Evolutionary conservation across 1,140 invertebrate genomes (phyloP).

Genomic region (Eumeta japonica): DNA sequence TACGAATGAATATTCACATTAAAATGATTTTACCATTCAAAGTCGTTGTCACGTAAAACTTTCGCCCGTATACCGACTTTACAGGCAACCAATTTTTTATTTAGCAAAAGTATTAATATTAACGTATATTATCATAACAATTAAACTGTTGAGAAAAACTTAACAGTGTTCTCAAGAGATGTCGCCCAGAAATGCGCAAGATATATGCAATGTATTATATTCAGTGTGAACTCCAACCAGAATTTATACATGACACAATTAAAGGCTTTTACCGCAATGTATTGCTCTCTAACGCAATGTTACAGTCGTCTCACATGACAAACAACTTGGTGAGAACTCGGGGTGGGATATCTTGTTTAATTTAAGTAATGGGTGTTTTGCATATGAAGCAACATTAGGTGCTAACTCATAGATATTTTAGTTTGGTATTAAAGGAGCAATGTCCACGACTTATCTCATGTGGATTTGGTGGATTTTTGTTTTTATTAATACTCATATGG

Average conservation of each 20-base stretch:
- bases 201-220: neutral
- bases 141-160: neutral
- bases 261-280: slow-evolving; percentile 45
- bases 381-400: too few species aligned
- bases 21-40: too few species aligned
- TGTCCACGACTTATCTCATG: too few species aligned
- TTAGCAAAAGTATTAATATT: neutral
- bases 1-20: too few species aligned
- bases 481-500: too few species aligned
- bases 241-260: slow-evolving; percentile 41
- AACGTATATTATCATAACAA: neutral
- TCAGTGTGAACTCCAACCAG: slow-evolving; percentile 31
- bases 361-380: slow-evolving; percentile 45
- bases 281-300: slow-evolving; percentile 7
- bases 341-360: slow-evolving; percentile 46
- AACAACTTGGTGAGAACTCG: slow-evolving; percentile 35
- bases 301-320: slow-evolving; percentile 37
- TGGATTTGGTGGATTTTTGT: too few species aligned
- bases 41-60: too few species aligned
- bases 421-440: too few species aligned
- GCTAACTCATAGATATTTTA: too few species aligned
- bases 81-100: too few species aligned
- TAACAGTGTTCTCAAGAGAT: neutral
- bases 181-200: neutral
- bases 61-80: too few species aligned